Percentiles rank a stretch among this genome's conserved stretches.
Conservation (phyloP, 1,140 invertebrate species). For the Drosophila ohnishii region DNA sequence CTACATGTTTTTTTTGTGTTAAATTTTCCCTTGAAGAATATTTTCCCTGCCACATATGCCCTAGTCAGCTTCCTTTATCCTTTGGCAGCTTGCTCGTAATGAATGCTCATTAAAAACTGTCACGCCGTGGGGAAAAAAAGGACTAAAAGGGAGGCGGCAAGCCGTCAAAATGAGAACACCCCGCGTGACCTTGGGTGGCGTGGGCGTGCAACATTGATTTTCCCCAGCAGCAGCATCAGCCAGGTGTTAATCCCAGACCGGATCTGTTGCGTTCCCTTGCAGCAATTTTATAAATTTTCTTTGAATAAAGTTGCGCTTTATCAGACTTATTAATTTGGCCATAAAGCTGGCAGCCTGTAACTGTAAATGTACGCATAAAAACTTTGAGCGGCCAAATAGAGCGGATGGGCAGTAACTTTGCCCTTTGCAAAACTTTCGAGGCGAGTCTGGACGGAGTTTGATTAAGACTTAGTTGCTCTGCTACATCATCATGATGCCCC, state of each 20-base stretch:
- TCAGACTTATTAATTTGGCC: slow-evolving; percentile 60
- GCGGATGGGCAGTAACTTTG: not conserved
- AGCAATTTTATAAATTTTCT: slow-evolving; percentile 44
- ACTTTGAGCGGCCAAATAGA: slow-evolving; percentile 39
- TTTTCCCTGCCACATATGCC: not conserved
- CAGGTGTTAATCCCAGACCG: slow-evolving; percentile 12
- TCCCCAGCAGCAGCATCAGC: slow-evolving; percentile 4
- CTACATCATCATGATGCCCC: slow-evolving; percentile 12
- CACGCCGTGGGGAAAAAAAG: slow-evolving; percentile 9
- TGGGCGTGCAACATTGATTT: slow-evolving; percentile 30
- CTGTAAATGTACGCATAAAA: slow-evolving; percentile 48
- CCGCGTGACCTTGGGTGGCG: slow-evolving; percentile 6
- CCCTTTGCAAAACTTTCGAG: slow-evolving; percentile 26
- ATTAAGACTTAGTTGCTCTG: slow-evolving; percentile 51
- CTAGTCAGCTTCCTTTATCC: not conserved
- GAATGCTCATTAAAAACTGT: slow-evolving; percentile 54
- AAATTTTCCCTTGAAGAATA: not conserved
- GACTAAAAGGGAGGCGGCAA: not conserved
- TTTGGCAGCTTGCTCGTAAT: slow-evolving; percentile 22
- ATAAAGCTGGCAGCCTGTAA: slow-evolving; percentile 33
- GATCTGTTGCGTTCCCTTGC: not conserved
- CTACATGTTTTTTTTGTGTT: too few species aligned
- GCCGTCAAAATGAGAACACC: slow-evolving; percentile 7
- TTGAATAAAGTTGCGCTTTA: slow-evolving; percentile 46
- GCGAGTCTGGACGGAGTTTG: slow-evolving; percentile 23